Conservation (phyloP, 2,888 invertebrate genomes). For the Heliconius aoede region DNA sequence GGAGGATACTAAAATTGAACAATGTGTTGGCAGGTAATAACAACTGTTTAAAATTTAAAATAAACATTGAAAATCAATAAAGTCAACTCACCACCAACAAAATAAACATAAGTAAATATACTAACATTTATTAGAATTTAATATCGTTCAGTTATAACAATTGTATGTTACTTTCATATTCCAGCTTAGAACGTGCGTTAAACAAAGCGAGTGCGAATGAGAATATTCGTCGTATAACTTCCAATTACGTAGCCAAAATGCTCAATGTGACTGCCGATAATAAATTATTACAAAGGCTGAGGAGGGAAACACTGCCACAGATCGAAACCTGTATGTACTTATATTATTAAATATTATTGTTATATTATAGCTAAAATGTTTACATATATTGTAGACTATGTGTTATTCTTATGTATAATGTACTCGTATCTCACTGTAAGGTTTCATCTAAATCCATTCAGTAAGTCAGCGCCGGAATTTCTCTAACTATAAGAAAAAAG, state of each 20-base stretch:
- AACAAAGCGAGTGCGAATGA: constrained; percentile 41
- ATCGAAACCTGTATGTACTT: constrained; percentile 3
- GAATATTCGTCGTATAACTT: constrained; percentile 53
- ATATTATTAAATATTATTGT: not conserved
- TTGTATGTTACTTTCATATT: not conserved
- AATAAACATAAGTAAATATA: too few relatives aligned
- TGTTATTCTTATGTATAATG: too few relatives aligned
- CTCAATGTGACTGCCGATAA: constrained; percentile 48
- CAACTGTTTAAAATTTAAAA: not conserved
- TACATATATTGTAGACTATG: too few relatives aligned
- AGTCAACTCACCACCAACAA: too few relatives aligned
- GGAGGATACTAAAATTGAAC: constrained; percentile 57
- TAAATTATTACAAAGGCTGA: constrained; percentile 5
- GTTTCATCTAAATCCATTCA: too few relatives aligned
- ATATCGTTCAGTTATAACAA: too few relatives aligned
- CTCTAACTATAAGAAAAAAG: too few relatives aligned
- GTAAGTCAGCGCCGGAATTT: too few relatives aligned
- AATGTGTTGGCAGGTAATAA: constrained; percentile 58
- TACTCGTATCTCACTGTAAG: too few relatives aligned
- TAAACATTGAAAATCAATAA: too few relatives aligned
- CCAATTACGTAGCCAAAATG: constrained; percentile 58
- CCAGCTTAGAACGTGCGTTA: constrained; percentile 58
- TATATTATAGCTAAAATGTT: too few relatives aligned
- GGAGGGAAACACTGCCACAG: constrained; percentile 10
- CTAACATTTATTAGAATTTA: too few relatives aligned